Conservation (phyloP, 2,113 vertebrate genomes). For the Cyphomyrus discorhynchus region DNA sequence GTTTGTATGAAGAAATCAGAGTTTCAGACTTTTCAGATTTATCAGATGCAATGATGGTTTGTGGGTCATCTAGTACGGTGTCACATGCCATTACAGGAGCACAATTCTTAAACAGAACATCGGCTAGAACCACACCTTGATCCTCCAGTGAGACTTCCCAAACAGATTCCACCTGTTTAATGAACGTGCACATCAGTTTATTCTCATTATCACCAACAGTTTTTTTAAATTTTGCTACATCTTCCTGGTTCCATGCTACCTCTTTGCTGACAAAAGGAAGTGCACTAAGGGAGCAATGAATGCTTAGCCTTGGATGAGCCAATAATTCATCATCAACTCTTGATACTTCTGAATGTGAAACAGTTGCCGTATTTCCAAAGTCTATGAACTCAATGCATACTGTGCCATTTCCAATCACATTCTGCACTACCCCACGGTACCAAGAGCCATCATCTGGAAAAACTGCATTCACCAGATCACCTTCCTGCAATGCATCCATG, state of each 20-base stretch:
- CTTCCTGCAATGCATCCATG: constrained; percentile 51
- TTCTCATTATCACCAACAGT: constrained; percentile 52
- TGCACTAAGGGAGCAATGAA: constrained; percentile 68
- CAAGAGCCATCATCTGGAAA: constrained; percentile 73
- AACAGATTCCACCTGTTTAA: constrained; percentile 54
- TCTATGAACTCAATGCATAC: constrained; percentile 77
- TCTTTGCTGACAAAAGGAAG: constrained; percentile 25
- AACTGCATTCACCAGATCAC: constrained; percentile 70
- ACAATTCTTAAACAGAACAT: constrained; percentile 41
- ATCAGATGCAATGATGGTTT: not conserved
- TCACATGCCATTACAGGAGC: constrained; percentile 11
- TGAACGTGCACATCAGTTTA: constrained; percentile 67
- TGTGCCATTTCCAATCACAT: constrained; percentile 36
- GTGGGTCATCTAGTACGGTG: not conserved
- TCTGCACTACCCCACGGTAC: constrained; percentile 75
- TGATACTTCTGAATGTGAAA: constrained; percentile 51
- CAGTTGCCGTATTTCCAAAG: constrained; percentile 74
- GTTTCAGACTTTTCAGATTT: not conserved
- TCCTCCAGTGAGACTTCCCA: constrained; percentile 78
- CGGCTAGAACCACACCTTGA: constrained; percentile 43
- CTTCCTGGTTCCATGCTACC: constrained; percentile 39
- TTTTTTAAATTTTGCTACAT: constrained; percentile 52
- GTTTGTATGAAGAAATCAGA: constrained; percentile 32
- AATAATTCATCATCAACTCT: constrained; percentile 51
- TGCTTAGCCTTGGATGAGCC: constrained; percentile 59